Evolutionary conservation across 2,113 vertebrate species (phyloP).

Genomic region (Ornithorhynchus anatinus): DNA sequence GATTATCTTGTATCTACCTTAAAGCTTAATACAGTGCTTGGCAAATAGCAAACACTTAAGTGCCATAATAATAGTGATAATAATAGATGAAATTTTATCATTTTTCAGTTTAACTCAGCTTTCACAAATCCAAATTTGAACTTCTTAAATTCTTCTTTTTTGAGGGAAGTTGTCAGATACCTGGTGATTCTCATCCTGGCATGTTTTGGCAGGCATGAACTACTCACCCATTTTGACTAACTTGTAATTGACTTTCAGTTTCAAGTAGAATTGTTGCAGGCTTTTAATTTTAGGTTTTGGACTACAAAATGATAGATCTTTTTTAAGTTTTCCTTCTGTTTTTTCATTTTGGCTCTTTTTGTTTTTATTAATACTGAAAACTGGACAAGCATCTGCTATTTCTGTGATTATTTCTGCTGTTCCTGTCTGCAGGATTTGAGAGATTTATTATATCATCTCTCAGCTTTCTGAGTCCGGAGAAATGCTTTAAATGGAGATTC

Average conservation of each 20-base stretch:
- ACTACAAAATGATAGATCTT: constrained; percentile 36
- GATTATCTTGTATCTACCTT: too few species aligned
- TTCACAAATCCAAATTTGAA: too few species aligned
- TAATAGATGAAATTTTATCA: too few species aligned
- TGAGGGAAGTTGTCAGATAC: too few species aligned
- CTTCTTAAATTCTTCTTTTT: too few species aligned
- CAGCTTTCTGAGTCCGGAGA: constrained; percentile 8
- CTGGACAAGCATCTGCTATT: constrained; percentile 31
- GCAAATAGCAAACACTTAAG: too few species aligned
- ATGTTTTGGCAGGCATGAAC: constrained; percentile 42
- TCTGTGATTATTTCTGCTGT: too few species aligned
- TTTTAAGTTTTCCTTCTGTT: constrained; percentile 30
- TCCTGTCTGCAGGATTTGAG: constrained; percentile 29
- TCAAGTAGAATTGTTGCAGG: constrained; percentile 47
- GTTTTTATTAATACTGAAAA: constrained; percentile 27
- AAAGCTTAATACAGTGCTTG: too few species aligned
- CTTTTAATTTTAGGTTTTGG: constrained; percentile 46
- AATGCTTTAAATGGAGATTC: constrained; percentile 28
- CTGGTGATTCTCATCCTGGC: constrained; percentile 31
- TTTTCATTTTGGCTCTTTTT: too few species aligned
- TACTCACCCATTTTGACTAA: constrained; percentile 32
- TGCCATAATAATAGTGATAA: too few species aligned
- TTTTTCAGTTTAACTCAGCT: too few species aligned
- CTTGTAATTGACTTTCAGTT: constrained; percentile 45
- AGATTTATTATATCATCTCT: constrained; percentile 28